These are phyloP conservation scores for Macrocentrus cingulum DNA, from an alignment of 1,140 invertebrate species.

Conservation along the genomic window DNA sequence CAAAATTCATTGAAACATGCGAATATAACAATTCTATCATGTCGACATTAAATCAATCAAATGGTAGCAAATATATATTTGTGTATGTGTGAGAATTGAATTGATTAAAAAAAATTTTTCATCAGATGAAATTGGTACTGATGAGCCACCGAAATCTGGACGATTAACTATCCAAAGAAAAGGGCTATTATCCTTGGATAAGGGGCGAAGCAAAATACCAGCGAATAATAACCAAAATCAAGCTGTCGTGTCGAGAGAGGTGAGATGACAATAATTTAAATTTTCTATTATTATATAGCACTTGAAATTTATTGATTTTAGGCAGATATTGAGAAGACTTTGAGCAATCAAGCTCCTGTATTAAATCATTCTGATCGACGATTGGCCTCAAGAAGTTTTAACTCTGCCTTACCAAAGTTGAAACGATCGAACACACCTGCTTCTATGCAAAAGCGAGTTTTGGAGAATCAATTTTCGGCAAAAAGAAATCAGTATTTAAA, in stretches of 20 bases:
- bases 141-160: not conserved
- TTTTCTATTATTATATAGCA: not conserved
- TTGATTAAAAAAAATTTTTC: not conserved
- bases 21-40: not conserved
- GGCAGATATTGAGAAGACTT: conserved; percentile 4
- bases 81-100: not conserved
- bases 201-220: conserved; percentile 14
- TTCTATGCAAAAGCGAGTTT: conserved; percentile 24
- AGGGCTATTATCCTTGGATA: not conserved
- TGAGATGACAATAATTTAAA: not conserved
- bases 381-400: conserved; percentile 15
- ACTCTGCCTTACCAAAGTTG: conserved; percentile 16
- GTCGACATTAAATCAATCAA: not conserved
- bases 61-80: not conserved
- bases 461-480: conserved; percentile 38
- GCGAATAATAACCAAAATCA: conserved; percentile 12
- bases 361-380: conserved; percentile 15
- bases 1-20: conserved; percentile 1
- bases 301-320: not conserved
- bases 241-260: not conserved
- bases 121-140: conserved; percentile 1
- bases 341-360: not conserved
- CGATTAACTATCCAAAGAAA: not conserved
- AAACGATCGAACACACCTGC: not conserved
- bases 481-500: conserved; percentile 39